Evolutionary conservation across 2,797 vertebrate species (phyloP).

Genomic region (Oreortyx pictus): DNA sequence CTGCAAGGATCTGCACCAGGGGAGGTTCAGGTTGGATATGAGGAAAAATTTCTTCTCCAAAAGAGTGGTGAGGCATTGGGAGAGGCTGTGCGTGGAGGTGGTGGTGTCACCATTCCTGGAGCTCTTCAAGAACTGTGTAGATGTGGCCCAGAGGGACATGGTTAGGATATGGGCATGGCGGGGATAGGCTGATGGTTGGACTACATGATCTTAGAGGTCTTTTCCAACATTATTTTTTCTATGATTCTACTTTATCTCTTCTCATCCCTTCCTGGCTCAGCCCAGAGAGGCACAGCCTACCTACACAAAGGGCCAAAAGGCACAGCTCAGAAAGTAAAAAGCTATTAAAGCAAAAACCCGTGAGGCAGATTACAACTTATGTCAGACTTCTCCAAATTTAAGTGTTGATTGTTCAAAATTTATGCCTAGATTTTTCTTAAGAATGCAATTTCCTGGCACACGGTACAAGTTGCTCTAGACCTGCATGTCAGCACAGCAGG

Average conservation of each 20-base stretch:
- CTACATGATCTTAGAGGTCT: too few species aligned
- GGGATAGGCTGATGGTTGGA: too few species aligned
- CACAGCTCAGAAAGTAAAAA: conserved; percentile 39
- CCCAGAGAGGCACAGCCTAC: not conserved
- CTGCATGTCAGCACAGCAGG: conserved; percentile 72
- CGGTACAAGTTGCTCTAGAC: conserved; percentile 65
- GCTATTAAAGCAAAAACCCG: conserved; percentile 56
- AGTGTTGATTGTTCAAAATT: conserved; percentile 74
- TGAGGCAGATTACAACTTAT: conserved; percentile 66
- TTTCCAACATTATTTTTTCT: too few species aligned
- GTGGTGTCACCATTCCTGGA: too few species aligned
- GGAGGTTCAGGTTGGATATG: too few species aligned
- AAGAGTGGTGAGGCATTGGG: too few species aligned
- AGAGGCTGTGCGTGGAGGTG: too few species aligned
- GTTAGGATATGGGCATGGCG: too few species aligned
- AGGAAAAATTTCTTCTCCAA: too few species aligned
- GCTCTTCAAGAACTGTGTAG: too few species aligned
- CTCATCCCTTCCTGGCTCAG: not conserved
- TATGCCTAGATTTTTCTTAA: conserved; percentile 75
- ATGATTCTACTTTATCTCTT: not conserved
- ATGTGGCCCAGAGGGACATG: too few species aligned
- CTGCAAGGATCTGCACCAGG: not conserved
- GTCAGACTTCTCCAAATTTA: conserved; percentile 73
- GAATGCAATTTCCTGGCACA: conserved; percentile 79
- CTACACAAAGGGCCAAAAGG: not conserved